Conservation (phyloP, 2,888 invertebrate genomes). For the Mythimna lalbum region DNA sequence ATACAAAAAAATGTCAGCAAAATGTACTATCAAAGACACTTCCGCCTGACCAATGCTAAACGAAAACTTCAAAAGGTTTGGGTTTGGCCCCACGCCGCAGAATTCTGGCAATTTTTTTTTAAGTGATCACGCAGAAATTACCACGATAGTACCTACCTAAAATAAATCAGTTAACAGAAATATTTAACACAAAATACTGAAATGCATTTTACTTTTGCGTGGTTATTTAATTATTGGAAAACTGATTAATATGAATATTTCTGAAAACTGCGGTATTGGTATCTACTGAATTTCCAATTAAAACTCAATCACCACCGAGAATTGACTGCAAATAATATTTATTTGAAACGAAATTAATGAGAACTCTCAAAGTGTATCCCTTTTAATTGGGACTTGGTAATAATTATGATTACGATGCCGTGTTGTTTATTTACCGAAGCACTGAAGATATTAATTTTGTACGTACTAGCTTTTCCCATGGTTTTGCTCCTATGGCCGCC, state of each 20-base stretch:
- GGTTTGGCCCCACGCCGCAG: no score
- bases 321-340: conserved; percentile 10
- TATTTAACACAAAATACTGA: neutral
- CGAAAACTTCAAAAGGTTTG: no score
- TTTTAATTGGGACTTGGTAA: neutral
- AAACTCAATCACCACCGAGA: conserved; percentile 25
- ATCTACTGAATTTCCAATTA: conserved; percentile 25
- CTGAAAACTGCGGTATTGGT: conserved; percentile 1
- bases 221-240: conserved; percentile 22
- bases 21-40: neutral
- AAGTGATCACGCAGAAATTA: no score
- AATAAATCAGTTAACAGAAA: neutral
- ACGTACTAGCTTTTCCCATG: no score
- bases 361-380: neutral
- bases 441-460: neutral
- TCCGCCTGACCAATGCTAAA: no score
- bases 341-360: conserved; percentile 14
- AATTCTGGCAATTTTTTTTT: no score
- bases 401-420: neutral
- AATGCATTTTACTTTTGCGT: conserved; percentile 7
- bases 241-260: conserved; percentile 26
- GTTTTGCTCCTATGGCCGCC: no score
- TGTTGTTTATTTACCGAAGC: conserved; percentile 4
- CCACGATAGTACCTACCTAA: neutral
- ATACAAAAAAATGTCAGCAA: neutral